Evolutionary conservation across 2,888 invertebrate species (phyloP).

Genomic region (Seladonia tumulorum): DNA sequence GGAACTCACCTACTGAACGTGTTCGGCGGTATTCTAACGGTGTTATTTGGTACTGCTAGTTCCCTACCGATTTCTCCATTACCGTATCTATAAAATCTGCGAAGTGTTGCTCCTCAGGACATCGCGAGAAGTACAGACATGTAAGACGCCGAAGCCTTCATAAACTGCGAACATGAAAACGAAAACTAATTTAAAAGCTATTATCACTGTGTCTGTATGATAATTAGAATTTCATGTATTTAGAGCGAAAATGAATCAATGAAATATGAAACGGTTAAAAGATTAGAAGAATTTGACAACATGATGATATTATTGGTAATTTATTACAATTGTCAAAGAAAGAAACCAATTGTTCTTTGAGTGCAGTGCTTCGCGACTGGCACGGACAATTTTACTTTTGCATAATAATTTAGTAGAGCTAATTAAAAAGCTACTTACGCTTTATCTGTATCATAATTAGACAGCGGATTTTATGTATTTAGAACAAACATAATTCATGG

Average conservation of each 20-base stretch:
- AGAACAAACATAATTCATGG: neutral
- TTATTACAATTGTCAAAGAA: no score
- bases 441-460: neutral
- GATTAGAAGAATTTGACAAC: neutral
- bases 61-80: neutral
- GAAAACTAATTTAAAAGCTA: neutral
- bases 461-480: neutral
- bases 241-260: neutral
- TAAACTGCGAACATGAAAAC: constrained; percentile 37
- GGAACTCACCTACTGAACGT: constrained; percentile 16
- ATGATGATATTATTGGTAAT: no score
- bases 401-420: neutral
- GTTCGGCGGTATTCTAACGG: neutral
- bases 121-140: constrained; percentile 57
- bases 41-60: neutral
- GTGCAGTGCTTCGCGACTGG: neutral
- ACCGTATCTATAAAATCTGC: neutral
- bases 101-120: neutral
- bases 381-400: neutral
- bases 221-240: neutral
- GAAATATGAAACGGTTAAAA: neutral
- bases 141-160: constrained; percentile 59
- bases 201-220: neutral
- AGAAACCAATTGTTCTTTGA: neutral
- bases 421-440: neutral